Evolutionary conservation across 2,113 vertebrate species (phyloP).

Genomic region (Beaufortia kweichowensis): DNA sequence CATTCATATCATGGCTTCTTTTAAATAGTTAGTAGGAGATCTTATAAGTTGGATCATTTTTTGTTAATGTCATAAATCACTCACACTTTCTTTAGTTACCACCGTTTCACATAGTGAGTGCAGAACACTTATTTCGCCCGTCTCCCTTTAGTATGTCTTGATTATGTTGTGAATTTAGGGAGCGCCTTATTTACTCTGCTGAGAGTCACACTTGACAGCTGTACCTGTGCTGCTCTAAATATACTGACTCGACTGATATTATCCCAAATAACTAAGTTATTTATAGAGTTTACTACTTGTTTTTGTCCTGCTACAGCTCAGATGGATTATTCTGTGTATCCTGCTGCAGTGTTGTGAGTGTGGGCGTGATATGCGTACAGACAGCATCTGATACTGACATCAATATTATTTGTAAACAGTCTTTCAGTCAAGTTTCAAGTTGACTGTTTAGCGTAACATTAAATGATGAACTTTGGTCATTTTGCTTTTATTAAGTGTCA

Average conservation of each 20-base stretch:
- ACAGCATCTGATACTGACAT: constrained; percentile 5
- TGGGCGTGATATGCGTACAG: neutral
- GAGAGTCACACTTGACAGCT: neutral
- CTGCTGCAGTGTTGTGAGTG: constrained; percentile 20
- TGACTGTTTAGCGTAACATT: too few relatives aligned
- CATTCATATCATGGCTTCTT: neutral
- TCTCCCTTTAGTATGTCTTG: neutral
- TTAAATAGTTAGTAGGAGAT: neutral
- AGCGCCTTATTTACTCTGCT: neutral
- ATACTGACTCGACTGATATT: too few relatives aligned
- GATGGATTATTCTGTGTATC: neutral
- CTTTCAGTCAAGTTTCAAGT: neutral
- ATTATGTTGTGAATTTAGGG: neutral
- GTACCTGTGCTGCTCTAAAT: neutral
- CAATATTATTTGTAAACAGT: constrained; percentile 8
- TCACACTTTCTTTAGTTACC: neutral
- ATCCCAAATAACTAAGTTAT: neutral
- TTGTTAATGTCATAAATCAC: neutral
- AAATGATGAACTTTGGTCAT: neutral
- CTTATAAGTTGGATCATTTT: neutral
- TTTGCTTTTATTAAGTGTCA: neutral
- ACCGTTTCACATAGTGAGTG: neutral
- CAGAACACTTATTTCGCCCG: neutral
- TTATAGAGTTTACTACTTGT: neutral
- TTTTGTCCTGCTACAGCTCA: neutral